Evolutionary conservation across 1,140 invertebrate species (phyloP).

Genomic region (Gryon sp.): DNA sequence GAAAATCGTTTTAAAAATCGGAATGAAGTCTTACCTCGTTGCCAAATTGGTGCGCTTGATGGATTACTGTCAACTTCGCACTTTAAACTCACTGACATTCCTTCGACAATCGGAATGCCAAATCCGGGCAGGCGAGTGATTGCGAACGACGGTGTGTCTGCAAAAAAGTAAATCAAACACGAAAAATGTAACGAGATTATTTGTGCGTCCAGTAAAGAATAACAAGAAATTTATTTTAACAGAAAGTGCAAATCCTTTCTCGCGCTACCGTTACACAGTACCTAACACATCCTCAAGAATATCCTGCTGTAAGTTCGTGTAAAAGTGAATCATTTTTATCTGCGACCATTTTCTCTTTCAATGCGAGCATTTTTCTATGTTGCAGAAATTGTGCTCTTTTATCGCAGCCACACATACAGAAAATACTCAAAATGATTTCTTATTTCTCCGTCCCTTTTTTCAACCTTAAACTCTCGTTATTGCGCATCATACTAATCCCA

Average conservation of each 20-base stretch:
- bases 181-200: constrained; percentile 45
- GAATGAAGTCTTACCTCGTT: constrained; percentile 77
- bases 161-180: constrained; percentile 70
- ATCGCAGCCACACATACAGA: constrained; percentile 8
- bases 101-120: constrained; percentile 90
- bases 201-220: constrained; percentile 2
- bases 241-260: constrained; percentile 21
- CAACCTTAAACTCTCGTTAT: constrained; percentile 41
- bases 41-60: constrained; percentile 90
- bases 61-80: constrained; percentile 96
- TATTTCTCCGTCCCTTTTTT: constrained; percentile 29
- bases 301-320: constrained; percentile 20
- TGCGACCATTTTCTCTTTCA: constrained; percentile 17
- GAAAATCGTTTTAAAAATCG: too few species aligned
- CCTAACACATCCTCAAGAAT: constrained; percentile 25
- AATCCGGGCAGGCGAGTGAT: constrained; percentile 93
- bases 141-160: constrained; percentile 94
- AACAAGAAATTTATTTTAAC: constrained; percentile 51
- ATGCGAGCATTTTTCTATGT: constrained; percentile 16
- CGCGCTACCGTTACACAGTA: neutral
- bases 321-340: constrained; percentile 51
- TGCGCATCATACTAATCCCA: constrained; percentile 31
- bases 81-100: constrained; percentile 90
- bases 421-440: constrained; percentile 27
- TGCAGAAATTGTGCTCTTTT: constrained; percentile 30